Percentiles rank a stretch among this genome's conserved stretches.
Conservation (phyloP, 2,888 invertebrate genomes). For the Clepsis dumicolana region DNA sequence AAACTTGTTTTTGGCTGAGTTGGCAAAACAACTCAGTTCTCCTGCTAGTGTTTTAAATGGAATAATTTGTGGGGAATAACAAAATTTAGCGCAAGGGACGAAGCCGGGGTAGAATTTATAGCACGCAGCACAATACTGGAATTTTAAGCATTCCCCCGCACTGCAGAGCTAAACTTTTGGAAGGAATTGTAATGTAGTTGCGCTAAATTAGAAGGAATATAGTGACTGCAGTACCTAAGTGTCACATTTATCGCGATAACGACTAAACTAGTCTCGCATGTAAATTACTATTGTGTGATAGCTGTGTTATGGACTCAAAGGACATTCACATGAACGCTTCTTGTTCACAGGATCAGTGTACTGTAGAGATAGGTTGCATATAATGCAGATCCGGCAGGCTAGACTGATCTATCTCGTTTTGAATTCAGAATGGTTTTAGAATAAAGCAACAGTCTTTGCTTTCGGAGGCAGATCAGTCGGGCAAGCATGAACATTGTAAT, state of each 20-base stretch:
- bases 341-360: too few species aligned
- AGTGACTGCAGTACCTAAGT: constrained; percentile 22
- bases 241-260: constrained; percentile 12
- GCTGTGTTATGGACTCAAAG: too few species aligned
- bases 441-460: too few species aligned
- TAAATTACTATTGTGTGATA: too few species aligned
- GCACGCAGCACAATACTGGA: constrained; percentile 75
- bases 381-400: too few species aligned
- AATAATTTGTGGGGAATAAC: constrained; percentile 78
- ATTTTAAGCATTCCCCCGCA: constrained; percentile 74
- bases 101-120: constrained; percentile 72
- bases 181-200: constrained; percentile 30
- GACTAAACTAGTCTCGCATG: not conserved
- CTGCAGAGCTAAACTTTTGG: constrained; percentile 57
- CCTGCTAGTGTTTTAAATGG: constrained; percentile 56
- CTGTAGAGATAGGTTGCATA: too few species aligned
- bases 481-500: too few species aligned
- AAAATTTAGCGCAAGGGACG: constrained; percentile 71
- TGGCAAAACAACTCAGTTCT: constrained; percentile 47
- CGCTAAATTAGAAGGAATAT: constrained; percentile 20
- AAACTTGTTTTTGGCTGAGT: constrained; percentile 43
- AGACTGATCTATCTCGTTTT: too few species aligned
- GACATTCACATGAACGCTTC: too few species aligned
- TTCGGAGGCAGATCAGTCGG: too few species aligned
- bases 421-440: too few species aligned